phyloP scores from a whole-genome alignment of 2,888 invertebrate species.

The Thereva nobilitata region DNA sequence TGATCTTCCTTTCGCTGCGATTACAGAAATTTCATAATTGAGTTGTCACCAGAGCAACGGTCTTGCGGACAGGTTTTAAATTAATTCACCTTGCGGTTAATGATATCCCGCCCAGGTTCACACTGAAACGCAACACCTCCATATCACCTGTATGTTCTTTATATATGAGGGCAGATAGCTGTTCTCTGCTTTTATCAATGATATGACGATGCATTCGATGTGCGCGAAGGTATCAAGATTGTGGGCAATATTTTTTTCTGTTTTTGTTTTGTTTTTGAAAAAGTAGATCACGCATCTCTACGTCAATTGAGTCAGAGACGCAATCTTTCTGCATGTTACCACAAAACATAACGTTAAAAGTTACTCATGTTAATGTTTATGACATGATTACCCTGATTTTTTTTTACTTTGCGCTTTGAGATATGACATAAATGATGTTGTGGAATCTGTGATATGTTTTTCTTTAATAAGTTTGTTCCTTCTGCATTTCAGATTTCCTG shows the following conservation, averaged over 20 bases:
- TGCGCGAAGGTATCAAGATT: no score
- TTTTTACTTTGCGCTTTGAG: slow-evolving; percentile 15
- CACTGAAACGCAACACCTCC: slow-evolving; percentile 24
- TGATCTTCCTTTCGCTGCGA: slow-evolving; percentile 1
- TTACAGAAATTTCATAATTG: slow-evolving; percentile 27
- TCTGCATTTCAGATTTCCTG: slow-evolving; percentile 73
- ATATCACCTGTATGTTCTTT: not conserved
- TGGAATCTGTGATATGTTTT: not conserved
- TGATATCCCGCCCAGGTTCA: slow-evolving; percentile 9
- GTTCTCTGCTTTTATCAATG: no score
- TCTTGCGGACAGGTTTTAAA: slow-evolving; percentile 26
- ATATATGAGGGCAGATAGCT: not conserved
- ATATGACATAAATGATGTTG: not conserved
- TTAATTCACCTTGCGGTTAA: slow-evolving; percentile 17
- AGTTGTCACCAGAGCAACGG: slow-evolving; percentile 23
- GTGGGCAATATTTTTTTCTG: no score
- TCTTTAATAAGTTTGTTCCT: slow-evolving; percentile 19
- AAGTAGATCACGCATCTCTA: slow-evolving; percentile 27
- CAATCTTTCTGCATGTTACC: not conserved
- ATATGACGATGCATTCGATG: no score
- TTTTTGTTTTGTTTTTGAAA: not conserved
- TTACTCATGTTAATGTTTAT: slow-evolving; percentile 20
- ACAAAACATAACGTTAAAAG: no score
- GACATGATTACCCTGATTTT: slow-evolving; percentile 32
- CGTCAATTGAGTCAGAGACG: slow-evolving; percentile 20